Percentiles rank a stretch among this genome's conserved stretches.
Conservation (phyloP, 2,888 invertebrate species). For the Philopedon plagiatum region DNA sequence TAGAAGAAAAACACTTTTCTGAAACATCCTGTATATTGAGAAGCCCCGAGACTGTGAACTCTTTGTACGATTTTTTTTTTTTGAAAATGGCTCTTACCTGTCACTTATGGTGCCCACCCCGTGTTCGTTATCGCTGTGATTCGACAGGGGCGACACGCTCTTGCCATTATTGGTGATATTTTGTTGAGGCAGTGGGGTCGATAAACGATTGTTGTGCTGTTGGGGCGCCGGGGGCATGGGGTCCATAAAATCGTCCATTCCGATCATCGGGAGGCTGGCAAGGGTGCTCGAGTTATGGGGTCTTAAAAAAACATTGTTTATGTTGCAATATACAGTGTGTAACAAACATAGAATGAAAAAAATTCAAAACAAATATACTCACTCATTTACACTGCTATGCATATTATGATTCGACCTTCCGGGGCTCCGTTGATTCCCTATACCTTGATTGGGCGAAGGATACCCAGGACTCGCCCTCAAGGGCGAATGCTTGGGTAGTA, state of each 20-base stretch:
- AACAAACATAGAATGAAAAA: too few relatives aligned
- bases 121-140: slow-evolving; percentile 55
- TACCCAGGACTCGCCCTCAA: slow-evolving; percentile 73
- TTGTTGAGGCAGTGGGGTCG: slow-evolving; percentile 23
- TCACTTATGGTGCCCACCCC: slow-evolving; percentile 59
- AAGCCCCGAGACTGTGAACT: too few relatives aligned
- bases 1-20: too few relatives aligned
- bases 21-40: too few relatives aligned
- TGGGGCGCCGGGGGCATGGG: slow-evolving; percentile 54
- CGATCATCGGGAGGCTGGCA: slow-evolving; percentile 81
- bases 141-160: slow-evolving; percentile 37
- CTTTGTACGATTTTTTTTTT: too few relatives aligned
- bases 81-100: too few relatives aligned
- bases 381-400: slow-evolving; percentile 56
- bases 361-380: too few relatives aligned
- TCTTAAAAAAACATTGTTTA: slow-evolving; percentile 30
- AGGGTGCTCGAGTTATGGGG: slow-evolving; percentile 75
- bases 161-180: slow-evolving; percentile 40
- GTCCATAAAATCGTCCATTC: slow-evolving; percentile 74
- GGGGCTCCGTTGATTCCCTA: slow-evolving; percentile 57
- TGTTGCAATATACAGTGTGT: too few relatives aligned
- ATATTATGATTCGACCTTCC: slow-evolving; percentile 62
- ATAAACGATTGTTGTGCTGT: slow-evolving; percentile 40
- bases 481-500: slow-evolving; percentile 74
- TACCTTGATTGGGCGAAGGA: slow-evolving; percentile 55